phyloP scores from a whole-genome alignment of 2,113 vertebrate species.

The Uropsilus gracilis region DNA sequence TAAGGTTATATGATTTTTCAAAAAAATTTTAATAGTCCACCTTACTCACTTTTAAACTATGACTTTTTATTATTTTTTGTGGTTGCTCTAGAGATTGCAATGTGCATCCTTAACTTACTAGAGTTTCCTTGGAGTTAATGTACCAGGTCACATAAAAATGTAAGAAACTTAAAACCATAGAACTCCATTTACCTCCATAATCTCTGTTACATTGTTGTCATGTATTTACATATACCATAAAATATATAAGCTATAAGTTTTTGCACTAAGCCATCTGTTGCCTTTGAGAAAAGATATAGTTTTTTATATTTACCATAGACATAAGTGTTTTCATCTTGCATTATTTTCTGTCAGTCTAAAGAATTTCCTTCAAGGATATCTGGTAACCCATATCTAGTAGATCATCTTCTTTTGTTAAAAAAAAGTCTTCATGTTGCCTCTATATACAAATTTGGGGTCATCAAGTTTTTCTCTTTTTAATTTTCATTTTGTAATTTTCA shows the following conservation, averaged over 20 bases:
- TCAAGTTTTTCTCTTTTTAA: not conserved
- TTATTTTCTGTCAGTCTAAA: not conserved
- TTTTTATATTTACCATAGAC: slow-evolving; percentile 8
- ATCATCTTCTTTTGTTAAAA: not conserved
- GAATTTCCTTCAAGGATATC: not conserved
- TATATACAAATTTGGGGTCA: not conserved
- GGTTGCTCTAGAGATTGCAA: not conserved
- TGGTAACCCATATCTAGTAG: not conserved
- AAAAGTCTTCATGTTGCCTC: not conserved
- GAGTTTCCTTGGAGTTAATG: not conserved
- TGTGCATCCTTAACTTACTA: not conserved
- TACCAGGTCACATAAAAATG: not conserved
- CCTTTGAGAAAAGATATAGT: not conserved
- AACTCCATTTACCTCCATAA: not conserved
- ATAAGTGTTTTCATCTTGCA: not conserved
- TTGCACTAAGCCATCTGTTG: not conserved
- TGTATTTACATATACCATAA: not conserved
- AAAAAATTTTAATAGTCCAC: not conserved
- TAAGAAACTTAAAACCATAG: not conserved
- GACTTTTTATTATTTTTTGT: not conserved
- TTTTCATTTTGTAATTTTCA: too few relatives aligned
- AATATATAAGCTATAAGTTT: not conserved
- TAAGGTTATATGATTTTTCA: not conserved
- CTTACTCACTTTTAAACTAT: slow-evolving; percentile 3
- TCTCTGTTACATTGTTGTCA: not conserved